phyloP scores from a whole-genome alignment of 1,140 invertebrate genomes.

The Heliothis subflexa region DNA sequence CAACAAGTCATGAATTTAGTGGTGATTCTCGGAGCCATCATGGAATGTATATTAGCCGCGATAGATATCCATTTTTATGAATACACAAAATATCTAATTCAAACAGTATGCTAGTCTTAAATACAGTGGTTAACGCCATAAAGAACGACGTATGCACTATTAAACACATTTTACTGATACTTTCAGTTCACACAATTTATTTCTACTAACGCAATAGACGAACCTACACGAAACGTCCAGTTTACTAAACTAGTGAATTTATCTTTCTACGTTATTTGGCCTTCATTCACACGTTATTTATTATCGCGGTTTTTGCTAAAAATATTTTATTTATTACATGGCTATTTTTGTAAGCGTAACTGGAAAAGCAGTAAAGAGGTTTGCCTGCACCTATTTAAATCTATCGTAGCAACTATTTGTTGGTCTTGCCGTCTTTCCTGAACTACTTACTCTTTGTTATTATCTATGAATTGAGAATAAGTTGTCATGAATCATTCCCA shows the following conservation, averaged over 20 bases:
- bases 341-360: constrained; percentile 45
- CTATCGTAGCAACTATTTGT: background rate
- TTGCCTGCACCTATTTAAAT: constrained; percentile 16
- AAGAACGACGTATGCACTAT: constrained; percentile 17
- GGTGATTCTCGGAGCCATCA: constrained; percentile 13
- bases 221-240: constrained; percentile 9
- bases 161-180: constrained; percentile 26
- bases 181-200: constrained; percentile 24
- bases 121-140: background rate
- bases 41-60: constrained; percentile 10
- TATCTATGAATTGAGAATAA: background rate
- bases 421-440: background rate
- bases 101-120: constrained; percentile 2
- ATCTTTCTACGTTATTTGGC: constrained; percentile 47
- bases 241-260: constrained; percentile 42
- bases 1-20: constrained; percentile 21
- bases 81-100: constrained; percentile 21
- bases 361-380: constrained; percentile 37
- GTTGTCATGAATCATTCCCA: background rate
- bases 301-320: constrained; percentile 48
- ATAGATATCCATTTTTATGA: constrained; percentile 19
- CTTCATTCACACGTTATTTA: constrained; percentile 51
- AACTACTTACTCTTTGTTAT: background rate
- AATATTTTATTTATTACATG: constrained; percentile 48
- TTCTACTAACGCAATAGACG: constrained; percentile 11